Percentiles rank a stretch among this genome's conserved stretches.
Evolutionary conservation across 53 echinoderm and acorn worm genomes (phyloP).

Genomic region (Holothuria scabra): DNA sequence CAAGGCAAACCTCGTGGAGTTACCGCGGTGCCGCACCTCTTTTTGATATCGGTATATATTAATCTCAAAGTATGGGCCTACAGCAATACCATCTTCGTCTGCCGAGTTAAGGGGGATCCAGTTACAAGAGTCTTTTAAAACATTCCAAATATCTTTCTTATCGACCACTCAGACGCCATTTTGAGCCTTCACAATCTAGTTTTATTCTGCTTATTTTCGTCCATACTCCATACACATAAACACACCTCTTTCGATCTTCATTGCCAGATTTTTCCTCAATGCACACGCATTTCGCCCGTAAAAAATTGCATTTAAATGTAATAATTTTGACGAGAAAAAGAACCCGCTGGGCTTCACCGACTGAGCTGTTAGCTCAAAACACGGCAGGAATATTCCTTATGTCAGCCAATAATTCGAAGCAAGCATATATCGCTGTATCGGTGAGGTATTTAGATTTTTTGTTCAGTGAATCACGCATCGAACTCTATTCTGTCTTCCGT

Average conservation of each 20-base stretch:
- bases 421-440: conserved; percentile 11
- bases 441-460: conserved; percentile 2
- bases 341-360: not conserved
- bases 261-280: conserved; percentile 13
- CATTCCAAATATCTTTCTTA: not conserved
- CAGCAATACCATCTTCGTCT: no score
- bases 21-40: conserved; percentile 4
- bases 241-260: conserved; percentile 14
- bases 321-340: conserved; percentile 30
- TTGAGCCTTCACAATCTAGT: not conserved
- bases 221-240: not conserved
- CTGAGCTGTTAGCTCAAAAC: conserved; percentile 4
- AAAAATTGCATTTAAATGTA: conserved; percentile 36
- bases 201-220: not conserved
- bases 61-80: no score
- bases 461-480: not conserved
- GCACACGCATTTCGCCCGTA: conserved; percentile 27
- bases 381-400: conserved; percentile 1
- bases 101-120: not conserved
- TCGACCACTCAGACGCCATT: conserved; percentile 20
- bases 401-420: conserved; percentile 12
- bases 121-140: not conserved
- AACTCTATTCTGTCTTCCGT: not conserved
- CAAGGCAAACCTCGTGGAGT: no score
- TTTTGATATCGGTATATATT: not conserved